These are phyloP conservation scores for Pissodes strobi DNA, from an alignment of 1,140 invertebrate species.

Conservation along the genomic window DNA sequence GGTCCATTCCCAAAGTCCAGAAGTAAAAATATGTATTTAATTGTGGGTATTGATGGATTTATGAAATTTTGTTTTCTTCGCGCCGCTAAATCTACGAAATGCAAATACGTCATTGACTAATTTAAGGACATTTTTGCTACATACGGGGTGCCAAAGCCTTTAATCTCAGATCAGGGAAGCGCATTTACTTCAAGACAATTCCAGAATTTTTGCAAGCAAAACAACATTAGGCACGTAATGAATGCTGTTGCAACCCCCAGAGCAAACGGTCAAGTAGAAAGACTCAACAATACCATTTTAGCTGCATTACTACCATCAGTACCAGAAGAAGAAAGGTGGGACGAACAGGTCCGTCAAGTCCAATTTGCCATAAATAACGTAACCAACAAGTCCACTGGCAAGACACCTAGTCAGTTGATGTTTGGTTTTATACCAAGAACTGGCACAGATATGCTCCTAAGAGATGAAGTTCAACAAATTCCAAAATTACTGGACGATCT, in stretches of 20 bases:
- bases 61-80: background rate
- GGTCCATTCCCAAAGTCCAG: background rate
- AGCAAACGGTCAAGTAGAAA: constrained; percentile 44
- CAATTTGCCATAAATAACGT: constrained; percentile 43
- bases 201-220: constrained; percentile 13
- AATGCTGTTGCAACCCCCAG: constrained; percentile 41
- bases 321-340: constrained; percentile 39
- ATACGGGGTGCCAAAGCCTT: background rate
- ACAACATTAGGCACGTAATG: constrained; percentile 36
- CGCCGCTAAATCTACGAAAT: background rate
- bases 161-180: background rate
- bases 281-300: constrained; percentile 35
- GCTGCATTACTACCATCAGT: too few relatives aligned
- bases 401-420: background rate
- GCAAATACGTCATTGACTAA: background rate
- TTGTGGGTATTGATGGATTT: background rate
- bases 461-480: too few relatives aligned
- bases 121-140: too few relatives aligned
- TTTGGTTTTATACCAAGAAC: too few relatives aligned
- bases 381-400: background rate
- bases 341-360: constrained; percentile 37
- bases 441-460: too few relatives aligned
- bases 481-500: background rate
- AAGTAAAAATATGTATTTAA: background rate
- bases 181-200: background rate